These are phyloP conservation scores for Diogma glabrata DNA, from an alignment of 2,888 invertebrate species.

Conservation along the genomic window DNA sequence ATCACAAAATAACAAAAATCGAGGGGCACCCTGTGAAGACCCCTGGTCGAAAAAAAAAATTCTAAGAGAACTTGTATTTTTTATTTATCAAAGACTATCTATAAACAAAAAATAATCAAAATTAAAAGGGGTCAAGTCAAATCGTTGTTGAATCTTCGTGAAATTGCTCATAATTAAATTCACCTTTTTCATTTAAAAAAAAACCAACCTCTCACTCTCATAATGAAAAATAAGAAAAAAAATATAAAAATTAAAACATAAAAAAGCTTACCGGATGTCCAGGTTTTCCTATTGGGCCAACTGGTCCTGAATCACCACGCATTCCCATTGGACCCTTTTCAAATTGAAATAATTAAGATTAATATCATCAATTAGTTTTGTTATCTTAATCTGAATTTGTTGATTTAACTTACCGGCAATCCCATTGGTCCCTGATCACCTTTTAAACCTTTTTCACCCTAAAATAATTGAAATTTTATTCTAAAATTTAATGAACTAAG, in stretches of 20 bases:
- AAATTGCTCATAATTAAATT: too few species aligned
- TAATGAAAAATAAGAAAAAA: slow-evolving; percentile 16
- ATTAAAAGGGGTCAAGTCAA: too few species aligned
- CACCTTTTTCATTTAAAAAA: too few species aligned
- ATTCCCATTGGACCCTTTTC: slow-evolving; percentile 36
- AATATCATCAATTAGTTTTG: slow-evolving; percentile 1
- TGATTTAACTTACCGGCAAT: slow-evolving; percentile 65
- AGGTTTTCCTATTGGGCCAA: slow-evolving; percentile 36
- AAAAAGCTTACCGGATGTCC: slow-evolving; percentile 34
- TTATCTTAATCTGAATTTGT: slow-evolving; percentile 3
- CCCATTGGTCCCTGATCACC: slow-evolving; percentile 77
- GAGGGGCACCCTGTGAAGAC: too few species aligned
- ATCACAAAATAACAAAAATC: too few species aligned
- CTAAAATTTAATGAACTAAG: neutral
- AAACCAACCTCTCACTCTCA: too few species aligned
- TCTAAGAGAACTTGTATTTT: too few species aligned
- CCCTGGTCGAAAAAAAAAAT: too few species aligned
- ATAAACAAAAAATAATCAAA: too few species aligned
- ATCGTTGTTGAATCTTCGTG: too few species aligned
- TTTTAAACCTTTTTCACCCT: slow-evolving; percentile 35
- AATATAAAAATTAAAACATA: slow-evolving; percentile 11
- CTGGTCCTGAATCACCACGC: slow-evolving; percentile 35
- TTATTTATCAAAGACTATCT: too few species aligned
- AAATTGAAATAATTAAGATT: neutral
- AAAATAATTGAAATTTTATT: slow-evolving; percentile 16